Conservation (phyloP, 2,113 vertebrate genomes). For the Lethenteron reissneri region DNA sequence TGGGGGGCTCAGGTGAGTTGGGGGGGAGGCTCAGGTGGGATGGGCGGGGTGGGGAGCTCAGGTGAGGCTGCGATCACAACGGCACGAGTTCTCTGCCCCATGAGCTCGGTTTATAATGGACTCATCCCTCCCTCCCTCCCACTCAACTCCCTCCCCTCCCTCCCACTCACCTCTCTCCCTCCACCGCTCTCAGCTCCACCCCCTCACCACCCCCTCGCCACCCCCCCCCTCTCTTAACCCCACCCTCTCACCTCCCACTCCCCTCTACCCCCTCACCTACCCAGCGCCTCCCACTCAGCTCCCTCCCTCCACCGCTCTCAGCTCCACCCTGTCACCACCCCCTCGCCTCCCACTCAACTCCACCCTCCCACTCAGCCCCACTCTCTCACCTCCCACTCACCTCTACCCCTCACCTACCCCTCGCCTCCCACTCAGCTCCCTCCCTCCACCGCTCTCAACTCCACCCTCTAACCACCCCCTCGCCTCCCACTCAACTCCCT, state of each 20-base stretch:
- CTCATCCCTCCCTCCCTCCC: not conserved
- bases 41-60: too few relatives aligned
- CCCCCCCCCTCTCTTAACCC: not conserved
- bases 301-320: not conserved
- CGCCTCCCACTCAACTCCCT: not conserved
- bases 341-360: not conserved
- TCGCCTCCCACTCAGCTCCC: not conserved
- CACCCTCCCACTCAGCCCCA: not conserved
- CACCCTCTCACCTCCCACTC: not conserved
- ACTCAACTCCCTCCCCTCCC: not conserved
- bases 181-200: not conserved
- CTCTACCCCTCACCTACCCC: not conserved
- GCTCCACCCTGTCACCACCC: not conserved
- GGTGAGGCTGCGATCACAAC: too few relatives aligned
- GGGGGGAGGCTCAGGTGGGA: too few relatives aligned
- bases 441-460: not conserved
- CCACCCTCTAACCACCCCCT: not conserved
- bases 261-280: not conserved
- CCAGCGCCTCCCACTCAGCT: not conserved
- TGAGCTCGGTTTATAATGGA: too few relatives aligned
- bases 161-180: not conserved
- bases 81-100: too few relatives aligned
- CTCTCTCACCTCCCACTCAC: not conserved
- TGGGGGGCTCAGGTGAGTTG: too few relatives aligned
- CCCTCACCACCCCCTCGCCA: not conserved